phyloP scores from a whole-genome alignment of 2,113 vertebrate species.

The Actenoides lindsayi region DNA sequence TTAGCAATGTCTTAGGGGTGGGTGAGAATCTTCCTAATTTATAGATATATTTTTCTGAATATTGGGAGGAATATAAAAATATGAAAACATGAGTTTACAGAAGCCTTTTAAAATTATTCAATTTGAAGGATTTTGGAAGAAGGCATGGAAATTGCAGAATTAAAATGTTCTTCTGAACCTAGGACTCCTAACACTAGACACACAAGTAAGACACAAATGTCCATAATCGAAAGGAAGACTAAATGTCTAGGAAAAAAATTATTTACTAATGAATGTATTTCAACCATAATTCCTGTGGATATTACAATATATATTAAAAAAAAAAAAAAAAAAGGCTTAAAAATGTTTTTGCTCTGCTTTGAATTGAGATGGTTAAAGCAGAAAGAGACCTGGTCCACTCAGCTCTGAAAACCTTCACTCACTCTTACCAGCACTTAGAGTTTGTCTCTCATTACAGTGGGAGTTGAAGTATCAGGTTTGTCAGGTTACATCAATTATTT shows the following conservation, averaged over 20 bases:
- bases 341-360: not conserved
- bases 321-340: not conserved
- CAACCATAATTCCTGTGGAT: not conserved
- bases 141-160: not conserved
- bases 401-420: not conserved
- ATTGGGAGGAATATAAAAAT: not conserved
- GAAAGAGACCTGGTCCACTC: not conserved
- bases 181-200: not conserved
- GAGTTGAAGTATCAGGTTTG: not conserved
- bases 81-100: not conserved
- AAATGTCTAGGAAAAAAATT: not conserved
- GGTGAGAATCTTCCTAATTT: not conserved
- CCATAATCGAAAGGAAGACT: not conserved
- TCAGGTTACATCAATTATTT: not conserved
- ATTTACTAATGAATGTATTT: not conserved
- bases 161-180: not conserved
- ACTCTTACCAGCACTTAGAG: not conserved
- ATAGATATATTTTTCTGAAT: not conserved
- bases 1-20: fast-evolving
- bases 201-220: not conserved
- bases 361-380: not conserved
- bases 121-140: not conserved
- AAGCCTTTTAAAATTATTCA: not conserved
- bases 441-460: not conserved
- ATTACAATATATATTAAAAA: not conserved